These are phyloP conservation scores for Peromyscus maniculatus DNA, from an alignment of 2,113 vertebrate genomes.

Conservation along the genomic window DNA sequence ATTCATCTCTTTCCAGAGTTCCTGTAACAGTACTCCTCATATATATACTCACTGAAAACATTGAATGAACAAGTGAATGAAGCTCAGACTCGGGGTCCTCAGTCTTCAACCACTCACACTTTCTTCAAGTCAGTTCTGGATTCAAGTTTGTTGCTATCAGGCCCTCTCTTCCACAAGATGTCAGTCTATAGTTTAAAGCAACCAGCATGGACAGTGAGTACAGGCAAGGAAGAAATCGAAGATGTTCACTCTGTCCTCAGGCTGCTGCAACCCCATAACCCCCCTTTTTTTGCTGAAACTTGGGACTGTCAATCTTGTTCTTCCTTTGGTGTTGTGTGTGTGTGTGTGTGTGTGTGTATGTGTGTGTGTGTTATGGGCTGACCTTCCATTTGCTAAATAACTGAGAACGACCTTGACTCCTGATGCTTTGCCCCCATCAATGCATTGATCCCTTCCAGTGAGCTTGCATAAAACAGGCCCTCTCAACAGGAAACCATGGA, in stretches of 20 bases:
- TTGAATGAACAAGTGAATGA: neutral
- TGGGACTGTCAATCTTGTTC: neutral
- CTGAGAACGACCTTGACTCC: neutral
- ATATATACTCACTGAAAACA: neutral
- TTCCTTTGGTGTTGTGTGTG: neutral
- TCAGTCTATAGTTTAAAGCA: constrained; percentile 26
- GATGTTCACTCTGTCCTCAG: neutral
- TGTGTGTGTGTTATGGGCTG: neutral
- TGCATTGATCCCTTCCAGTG: neutral
- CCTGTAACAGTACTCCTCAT: neutral
- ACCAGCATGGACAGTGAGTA: neutral
- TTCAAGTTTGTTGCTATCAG: neutral
- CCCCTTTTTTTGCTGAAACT: neutral
- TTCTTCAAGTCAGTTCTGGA: neutral
- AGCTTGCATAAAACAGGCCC: neutral
- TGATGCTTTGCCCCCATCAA: neutral
- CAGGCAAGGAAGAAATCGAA: too few species aligned
- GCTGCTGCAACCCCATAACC: neutral
- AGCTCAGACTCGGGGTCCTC: neutral
- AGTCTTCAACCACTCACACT: too few species aligned
- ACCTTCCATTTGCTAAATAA: neutral
- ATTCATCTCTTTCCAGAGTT: neutral
- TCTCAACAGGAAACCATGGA: neutral
- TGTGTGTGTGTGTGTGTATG: neutral
- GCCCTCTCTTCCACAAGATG: neutral